Percentiles rank a stretch among this genome's conserved stretches.
phyloP scores from a whole-genome alignment of 2,113 vertebrate species.

The Chiloscyllium plagiosum region DNA sequence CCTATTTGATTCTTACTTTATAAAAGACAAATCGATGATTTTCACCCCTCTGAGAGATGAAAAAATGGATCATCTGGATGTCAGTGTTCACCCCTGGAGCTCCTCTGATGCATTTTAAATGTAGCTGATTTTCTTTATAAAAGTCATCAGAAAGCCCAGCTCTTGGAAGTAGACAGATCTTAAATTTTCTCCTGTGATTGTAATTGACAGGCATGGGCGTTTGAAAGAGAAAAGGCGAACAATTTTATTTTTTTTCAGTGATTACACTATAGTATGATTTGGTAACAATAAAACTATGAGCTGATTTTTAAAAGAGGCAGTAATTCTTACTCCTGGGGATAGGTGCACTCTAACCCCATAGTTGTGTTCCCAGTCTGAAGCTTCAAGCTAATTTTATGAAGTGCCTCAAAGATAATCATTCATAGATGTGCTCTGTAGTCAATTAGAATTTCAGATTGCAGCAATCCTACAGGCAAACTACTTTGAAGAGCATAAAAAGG shows the following conservation, averaged over 20 bases:
- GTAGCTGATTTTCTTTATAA: slow-evolving; percentile 71
- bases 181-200: slow-evolving; percentile 83
- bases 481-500: slow-evolving; percentile 48
- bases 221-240: slow-evolving; percentile 66
- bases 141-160: slow-evolving; percentile 67
- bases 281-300: slow-evolving; percentile 74
- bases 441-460: slow-evolving; percentile 56
- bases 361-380: slow-evolving; percentile 53
- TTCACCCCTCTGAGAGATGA: slow-evolving; percentile 61
- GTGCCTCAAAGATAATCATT: slow-evolving; percentile 47
- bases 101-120: slow-evolving; percentile 71
- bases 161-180: slow-evolving; percentile 62
- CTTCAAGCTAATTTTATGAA: slow-evolving; percentile 57
- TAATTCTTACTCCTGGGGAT: slow-evolving; percentile 64
- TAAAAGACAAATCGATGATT: slow-evolving; percentile 42
- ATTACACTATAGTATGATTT: slow-evolving; percentile 81
- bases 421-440: slow-evolving; percentile 46
- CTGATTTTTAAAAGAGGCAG: slow-evolving; percentile 60
- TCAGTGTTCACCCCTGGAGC: slow-evolving; percentile 66
- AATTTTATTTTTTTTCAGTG: slow-evolving; percentile 73
- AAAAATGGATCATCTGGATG: slow-evolving; percentile 62
- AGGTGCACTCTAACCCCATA: slow-evolving; percentile 62
- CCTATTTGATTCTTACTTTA: slow-evolving; percentile 22
- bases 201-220: slow-evolving; percentile 80
- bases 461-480: slow-evolving; percentile 48